Percentiles rank a stretch among this genome's conserved stretches.
Conservation (phyloP, 1,140 invertebrate genomes). For the Drosophila nikananu region DNA sequence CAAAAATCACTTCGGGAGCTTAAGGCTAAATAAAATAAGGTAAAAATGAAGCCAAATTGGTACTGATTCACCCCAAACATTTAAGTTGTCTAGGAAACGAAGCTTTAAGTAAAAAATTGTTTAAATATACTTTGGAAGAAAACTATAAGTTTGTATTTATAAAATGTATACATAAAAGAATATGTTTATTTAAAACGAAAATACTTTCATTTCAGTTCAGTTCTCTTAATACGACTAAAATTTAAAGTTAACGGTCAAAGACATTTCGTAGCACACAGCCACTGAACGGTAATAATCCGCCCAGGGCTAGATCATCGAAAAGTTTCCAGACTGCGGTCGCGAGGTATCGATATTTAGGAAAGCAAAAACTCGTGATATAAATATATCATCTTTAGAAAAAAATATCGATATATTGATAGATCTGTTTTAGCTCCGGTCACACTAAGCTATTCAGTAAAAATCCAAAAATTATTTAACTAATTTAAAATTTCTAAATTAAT, state of each 20-base stretch:
- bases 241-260: neutral
- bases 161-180: too few species aligned
- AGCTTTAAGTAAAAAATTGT: neutral
- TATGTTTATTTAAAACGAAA: neutral
- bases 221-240: neutral
- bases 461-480: conserved; percentile 60
- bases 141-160: too few species aligned
- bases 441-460: conserved; percentile 40
- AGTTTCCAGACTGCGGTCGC: too few species aligned
- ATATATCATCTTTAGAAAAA: too few species aligned
- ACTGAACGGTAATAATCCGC: neutral
- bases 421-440: conserved; percentile 41
- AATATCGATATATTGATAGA: neutral
- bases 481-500: conserved; percentile 50
- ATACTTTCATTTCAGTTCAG: neutral
- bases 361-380: too few species aligned
- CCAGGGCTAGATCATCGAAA: neutral
- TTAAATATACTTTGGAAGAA: too few species aligned
- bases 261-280: neutral
- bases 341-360: too few species aligned
- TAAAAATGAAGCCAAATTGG: neutral
- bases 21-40: neutral
- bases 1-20: neutral
- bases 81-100: too few species aligned
- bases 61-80: neutral